phyloP scores from a whole-genome alignment of 1,140 invertebrate genomes.

The Papilio helenus region DNA sequence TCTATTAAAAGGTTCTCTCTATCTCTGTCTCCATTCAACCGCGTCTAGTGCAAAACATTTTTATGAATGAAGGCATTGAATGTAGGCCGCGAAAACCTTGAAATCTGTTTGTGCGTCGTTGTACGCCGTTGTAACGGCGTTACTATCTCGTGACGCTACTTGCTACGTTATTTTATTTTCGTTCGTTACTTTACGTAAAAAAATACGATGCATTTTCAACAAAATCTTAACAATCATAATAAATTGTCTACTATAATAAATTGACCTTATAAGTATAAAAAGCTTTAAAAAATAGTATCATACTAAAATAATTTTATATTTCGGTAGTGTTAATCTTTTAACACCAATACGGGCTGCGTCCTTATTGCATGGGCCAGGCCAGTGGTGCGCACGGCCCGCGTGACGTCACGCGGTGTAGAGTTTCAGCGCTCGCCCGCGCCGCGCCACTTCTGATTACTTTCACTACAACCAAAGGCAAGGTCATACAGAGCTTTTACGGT shows the following conservation, averaged over 20 bases:
- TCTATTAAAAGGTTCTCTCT: constrained; percentile 5
- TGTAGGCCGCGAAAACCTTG: constrained; percentile 24
- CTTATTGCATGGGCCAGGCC: constrained; percentile 40
- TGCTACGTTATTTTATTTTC: constrained; percentile 15
- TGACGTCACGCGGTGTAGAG: constrained; percentile 73
- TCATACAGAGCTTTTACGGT: constrained; percentile 22
- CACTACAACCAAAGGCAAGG: constrained; percentile 51
- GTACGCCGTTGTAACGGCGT: neutral
- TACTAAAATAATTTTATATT: neutral
- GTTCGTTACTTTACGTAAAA: neutral
- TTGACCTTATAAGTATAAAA: neutral
- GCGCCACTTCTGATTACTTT: constrained; percentile 60
- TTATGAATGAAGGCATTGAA: constrained; percentile 26
- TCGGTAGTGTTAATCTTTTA: neutral
- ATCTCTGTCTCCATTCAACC: neutral
- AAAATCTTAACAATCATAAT: neutral
- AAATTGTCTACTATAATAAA: neutral
- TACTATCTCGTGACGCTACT: neutral
- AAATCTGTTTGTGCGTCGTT: constrained; percentile 1
- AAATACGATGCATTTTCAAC: neutral
- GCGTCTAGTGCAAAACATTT: constrained; percentile 7
- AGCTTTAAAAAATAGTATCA: neutral
- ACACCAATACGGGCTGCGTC: constrained; percentile 3
- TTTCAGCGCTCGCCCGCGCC: constrained; percentile 60
- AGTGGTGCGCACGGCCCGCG: constrained; percentile 74